phyloP scores from a whole-genome alignment of 2,797 vertebrate genomes.

The Tinamus major region DNA sequence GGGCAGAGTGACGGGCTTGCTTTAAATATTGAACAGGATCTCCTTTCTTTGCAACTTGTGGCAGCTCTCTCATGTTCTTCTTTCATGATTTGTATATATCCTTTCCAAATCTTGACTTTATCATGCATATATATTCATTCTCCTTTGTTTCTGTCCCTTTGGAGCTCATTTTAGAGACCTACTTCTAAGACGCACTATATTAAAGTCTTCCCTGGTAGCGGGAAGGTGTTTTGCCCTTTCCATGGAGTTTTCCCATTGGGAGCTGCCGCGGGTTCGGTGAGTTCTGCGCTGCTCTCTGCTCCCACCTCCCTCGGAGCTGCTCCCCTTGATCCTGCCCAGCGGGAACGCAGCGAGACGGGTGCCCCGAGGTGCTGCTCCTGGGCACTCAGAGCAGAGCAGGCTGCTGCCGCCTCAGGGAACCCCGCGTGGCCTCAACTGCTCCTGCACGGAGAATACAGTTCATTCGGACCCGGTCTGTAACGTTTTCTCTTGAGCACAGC shows the following conservation, averaged over 20 bases:
- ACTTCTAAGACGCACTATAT: neutral
- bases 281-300: neutral
- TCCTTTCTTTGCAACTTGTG: neutral
- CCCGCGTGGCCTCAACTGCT: neutral
- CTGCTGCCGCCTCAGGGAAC: neutral
- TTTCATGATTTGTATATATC: neutral
- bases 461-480: neutral
- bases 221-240: neutral
- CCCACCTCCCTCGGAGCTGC: neutral
- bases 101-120: neutral
- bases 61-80: neutral
- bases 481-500: neutral
- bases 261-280: neutral
- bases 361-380: neutral
- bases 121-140: neutral
- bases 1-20: neutral
- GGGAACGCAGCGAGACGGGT: accelerated
- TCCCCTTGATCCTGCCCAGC: neutral
- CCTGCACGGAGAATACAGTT: accelerated
- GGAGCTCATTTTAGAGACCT: neutral
- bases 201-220: accelerated
- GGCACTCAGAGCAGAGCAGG: neutral
- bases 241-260: neutral
- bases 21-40: neutral
- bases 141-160: neutral